Evolutionary conservation across 2,888 invertebrate species (phyloP), one percentile per base, ranked within the genome.

Genomic region (Tromatobia lineatoria): DNA sequence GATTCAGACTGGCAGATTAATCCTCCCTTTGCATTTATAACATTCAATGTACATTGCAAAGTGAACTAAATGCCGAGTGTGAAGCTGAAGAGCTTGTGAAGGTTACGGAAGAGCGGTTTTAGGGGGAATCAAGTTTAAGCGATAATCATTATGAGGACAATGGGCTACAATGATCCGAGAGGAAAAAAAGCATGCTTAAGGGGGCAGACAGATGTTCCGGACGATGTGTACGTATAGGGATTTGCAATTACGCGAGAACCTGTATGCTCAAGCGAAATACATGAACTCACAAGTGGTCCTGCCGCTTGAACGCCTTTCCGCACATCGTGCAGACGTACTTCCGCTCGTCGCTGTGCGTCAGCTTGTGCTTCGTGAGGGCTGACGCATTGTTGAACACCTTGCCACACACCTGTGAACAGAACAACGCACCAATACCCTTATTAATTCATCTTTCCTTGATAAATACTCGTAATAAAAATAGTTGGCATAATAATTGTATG

Each of bases 381-480:
- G 99, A 99, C 89, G 99, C 98, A 95, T 99, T 99, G 94, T 98
- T 98, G 95, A 99, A 99, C 92, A 98, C 96, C 95, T 99, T 99
- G 94, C 97, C 97, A 95, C 99, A 99, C 91, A 97, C 97, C 98
- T 98, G 95, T 67, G 95, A 84, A 87, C 87, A 85, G 79, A 88
- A 77, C 47, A 64, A 74, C 45, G 15, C 20, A 52, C 50, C 20
- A 59, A 80, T 25, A 20, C 20, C 50, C 52, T 38, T 18, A 69
- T 64, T 34, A 42, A 79, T 73, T 42, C 18, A 45, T 54, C 11
- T 59, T 7, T 47, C 20, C 47, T 57, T 29, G 18, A 34, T 10
- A 34, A 34, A 61, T 34, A 25, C 25, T n/a, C 4, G n/a, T 57
- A 13, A 57, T 25, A 2, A 57, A 25, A 57, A n/a, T 50, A 18